A percentile compares a stretch with the other conserved stretches of the same genome.
Conservation (phyloP, 2,797 vertebrate genomes). For the Lithobates sylvaticus region DNA sequence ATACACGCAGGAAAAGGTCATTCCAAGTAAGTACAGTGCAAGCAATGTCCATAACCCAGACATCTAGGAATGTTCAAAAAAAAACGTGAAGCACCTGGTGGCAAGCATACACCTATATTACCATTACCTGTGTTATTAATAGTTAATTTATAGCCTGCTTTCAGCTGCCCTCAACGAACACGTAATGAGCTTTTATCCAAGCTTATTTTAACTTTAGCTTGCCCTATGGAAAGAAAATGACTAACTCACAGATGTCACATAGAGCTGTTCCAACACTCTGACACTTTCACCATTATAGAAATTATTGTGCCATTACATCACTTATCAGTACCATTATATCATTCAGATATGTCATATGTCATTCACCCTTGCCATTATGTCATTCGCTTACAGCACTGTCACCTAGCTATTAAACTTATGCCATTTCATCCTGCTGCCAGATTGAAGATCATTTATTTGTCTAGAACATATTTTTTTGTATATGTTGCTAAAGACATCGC, state of each 20-base stretch:
- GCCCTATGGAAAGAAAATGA: conserved; percentile 13
- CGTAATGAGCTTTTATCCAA: conserved; percentile 3
- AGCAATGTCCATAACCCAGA: background rate
- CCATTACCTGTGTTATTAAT: conserved; percentile 1
- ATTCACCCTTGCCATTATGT: conserved; percentile 18
- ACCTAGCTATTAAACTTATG: background rate
- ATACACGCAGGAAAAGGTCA: background rate
- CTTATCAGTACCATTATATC: conserved; percentile 11
- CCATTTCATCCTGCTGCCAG: background rate
- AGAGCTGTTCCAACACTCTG: background rate
- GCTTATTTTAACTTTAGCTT: conserved; percentile 12
- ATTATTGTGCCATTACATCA: conserved; percentile 24
- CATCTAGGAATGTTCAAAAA: background rate
- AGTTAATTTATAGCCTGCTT: background rate
- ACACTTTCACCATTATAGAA: conserved; percentile 4
- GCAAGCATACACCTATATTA: background rate
- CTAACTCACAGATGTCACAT: conserved; percentile 9
- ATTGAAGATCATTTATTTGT: background rate
- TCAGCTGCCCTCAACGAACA: background rate
- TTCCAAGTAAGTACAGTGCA: background rate
- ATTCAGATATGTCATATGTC: conserved; percentile 14
- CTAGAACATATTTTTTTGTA: background rate
- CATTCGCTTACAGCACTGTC: conserved; percentile 12
- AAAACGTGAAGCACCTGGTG: background rate
- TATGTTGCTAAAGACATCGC: background rate